Evolutionary conservation across 2,113 vertebrate genomes (phyloP).

Genomic region (Rattus rattus): DNA sequence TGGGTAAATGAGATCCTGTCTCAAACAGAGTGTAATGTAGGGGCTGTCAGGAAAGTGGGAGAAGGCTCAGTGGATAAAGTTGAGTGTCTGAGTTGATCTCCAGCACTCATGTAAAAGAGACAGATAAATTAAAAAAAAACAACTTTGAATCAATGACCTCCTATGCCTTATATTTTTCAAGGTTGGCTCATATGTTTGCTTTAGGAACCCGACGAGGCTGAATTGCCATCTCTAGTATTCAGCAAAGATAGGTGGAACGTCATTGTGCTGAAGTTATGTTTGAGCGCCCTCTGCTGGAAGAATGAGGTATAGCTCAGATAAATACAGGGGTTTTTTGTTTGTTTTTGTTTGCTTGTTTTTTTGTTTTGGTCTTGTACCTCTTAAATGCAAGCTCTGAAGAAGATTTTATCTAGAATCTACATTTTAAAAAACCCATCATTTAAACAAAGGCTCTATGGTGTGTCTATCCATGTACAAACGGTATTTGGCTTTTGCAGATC

Average conservation of each 20-base stretch:
- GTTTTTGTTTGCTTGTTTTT: no score
- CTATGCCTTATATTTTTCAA: background rate
- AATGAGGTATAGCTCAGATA: background rate
- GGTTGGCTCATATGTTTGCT: background rate
- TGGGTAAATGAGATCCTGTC: background rate
- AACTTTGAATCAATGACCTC: background rate
- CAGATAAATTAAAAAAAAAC: background rate
- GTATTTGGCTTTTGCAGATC: background rate
- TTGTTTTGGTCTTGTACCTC: background rate
- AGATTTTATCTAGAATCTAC: background rate
- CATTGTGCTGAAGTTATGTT: background rate
- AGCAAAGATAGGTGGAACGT: background rate
- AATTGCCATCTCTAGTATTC: background rate
- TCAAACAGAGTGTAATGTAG: background rate
- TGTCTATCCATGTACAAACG: background rate
- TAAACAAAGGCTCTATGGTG: background rate
- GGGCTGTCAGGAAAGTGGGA: background rate
- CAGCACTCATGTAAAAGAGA: background rate
- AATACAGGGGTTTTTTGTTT: background rate
- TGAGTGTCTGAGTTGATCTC: background rate
- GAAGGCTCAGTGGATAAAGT: background rate
- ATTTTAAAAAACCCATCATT: conserved; percentile 15
- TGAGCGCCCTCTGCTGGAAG: conserved; percentile 66
- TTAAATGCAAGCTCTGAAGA: background rate
- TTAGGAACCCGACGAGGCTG: background rate